Base-by-base conservation (phyloP, 1,140 invertebrate species). In the Aphaenogaster rudis region DNA sequence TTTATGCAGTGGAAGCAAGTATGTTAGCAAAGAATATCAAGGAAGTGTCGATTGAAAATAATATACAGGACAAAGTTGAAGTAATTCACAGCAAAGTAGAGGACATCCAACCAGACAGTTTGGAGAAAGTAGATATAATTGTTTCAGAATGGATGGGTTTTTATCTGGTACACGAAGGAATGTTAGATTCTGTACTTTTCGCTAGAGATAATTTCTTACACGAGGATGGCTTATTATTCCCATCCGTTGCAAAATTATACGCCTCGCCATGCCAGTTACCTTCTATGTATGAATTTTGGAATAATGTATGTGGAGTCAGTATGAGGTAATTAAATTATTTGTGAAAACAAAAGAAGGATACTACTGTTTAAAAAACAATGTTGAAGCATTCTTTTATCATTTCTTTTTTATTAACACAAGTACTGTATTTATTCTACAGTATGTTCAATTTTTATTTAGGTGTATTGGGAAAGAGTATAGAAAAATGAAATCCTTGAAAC, bases 71-170 rank as follows among this genome's bases (percentile, higher is more conserved):
- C 87, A 96, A 94, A 89, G 96, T 98, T 50, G 94, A 96, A 93
- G 96, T 97, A 57, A 94, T 97, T 7, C 96, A 97, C 93, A 98
- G 98, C 2, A 97, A 97, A 94, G 95, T 99, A 8, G 99, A 99
- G 95, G 98, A 99, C 92, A 96, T 97, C 9, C 95, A 97, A 84
- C 95, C 98, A 78, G 96, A 96, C n/a, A 93, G 63, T 52, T 91
- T 96, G 50, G 97, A 97, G 79, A 98, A 98, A 96, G 98, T 99
- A 28, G 99, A 99, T 94, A 97, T 99, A 36, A 99, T 99, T 90
- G 97, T 99, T 48, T 99, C 98, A 6, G 99, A 99, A 95, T 99
- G 99, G 99, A 99, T 99, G 99, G 99, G 99, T 5, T 99, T 99
- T 96, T 99, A 99, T 95, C 96, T 99, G 63, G 96, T 99, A 8